A percentile compares a stretch with the other conserved stretches of the same genome.
Conservation (phyloP, 2,797 vertebrate species). For the Ibycter americanus region DNA sequence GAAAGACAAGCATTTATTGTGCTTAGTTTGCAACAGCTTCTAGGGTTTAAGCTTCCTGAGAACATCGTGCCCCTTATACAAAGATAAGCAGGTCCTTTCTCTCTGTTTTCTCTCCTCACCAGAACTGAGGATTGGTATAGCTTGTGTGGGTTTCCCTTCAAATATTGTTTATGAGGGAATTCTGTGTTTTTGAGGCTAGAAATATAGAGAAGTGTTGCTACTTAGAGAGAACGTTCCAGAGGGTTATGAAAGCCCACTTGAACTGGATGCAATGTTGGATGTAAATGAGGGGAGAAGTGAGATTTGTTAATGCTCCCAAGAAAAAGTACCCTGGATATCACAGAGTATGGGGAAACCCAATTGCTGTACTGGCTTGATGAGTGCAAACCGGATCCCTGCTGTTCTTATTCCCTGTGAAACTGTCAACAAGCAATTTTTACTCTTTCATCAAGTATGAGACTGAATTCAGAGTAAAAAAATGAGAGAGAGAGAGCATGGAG, state of each 20-base stretch:
- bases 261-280: background rate
- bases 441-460: background rate
- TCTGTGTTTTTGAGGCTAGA: background rate
- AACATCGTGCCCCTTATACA: background rate
- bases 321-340: background rate
- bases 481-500: background rate
- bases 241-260: background rate
- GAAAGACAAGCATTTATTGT: background rate
- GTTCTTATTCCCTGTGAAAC: background rate
- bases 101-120: background rate
- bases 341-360: background rate
- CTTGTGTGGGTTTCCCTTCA: background rate
- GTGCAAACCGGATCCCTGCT: background rate
- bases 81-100: background rate
- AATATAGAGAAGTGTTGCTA: background rate
- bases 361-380: background rate
- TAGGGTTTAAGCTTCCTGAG: background rate
- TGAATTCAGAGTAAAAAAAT: constrained; percentile 8
- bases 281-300: background rate
- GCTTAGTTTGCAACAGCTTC: background rate
- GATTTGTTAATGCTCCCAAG: background rate
- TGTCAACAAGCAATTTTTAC: constrained; percentile 29
- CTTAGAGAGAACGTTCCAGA: background rate
- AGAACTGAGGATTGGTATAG: background rate
- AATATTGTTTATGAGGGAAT: background rate